Evolutionary conservation across 1,140 invertebrate species (phyloP).

Genomic region (Radopholus similis): DNA sequence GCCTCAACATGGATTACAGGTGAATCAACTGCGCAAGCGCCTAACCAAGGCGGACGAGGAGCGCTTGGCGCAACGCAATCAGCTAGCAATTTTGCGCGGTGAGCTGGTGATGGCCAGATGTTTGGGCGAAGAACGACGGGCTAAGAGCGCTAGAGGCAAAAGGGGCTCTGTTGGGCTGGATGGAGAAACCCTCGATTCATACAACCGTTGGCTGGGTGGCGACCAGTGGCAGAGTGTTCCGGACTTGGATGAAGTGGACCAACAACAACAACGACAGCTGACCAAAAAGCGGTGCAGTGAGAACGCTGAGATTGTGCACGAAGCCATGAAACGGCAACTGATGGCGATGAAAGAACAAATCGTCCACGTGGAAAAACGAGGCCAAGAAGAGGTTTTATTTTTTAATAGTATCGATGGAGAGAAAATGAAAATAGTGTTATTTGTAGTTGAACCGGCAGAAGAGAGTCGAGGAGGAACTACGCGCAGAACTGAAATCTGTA

Average conservation of each 20-base stretch:
- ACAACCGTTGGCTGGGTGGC: background rate
- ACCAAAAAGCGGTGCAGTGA: background rate
- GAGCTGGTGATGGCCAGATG: constrained; percentile 50
- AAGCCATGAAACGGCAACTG: constrained; percentile 14
- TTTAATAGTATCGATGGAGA: background rate
- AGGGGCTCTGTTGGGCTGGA: background rate
- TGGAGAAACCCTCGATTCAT: background rate
- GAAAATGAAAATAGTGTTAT: background rate
- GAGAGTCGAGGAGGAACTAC: constrained; percentile 12
- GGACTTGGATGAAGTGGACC: constrained; percentile 1
- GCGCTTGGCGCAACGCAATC: constrained; percentile 33
- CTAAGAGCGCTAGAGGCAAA: constrained; percentile 1
- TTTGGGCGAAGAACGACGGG: constrained; percentile 2
- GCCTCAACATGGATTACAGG: constrained; percentile 3
- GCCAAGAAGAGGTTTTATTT: constrained; percentile 10
- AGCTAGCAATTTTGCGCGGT: constrained; percentile 48
- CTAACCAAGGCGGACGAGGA: constrained; percentile 42
- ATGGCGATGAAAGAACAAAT: background rate
- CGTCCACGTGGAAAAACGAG: background rate
- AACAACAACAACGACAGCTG: background rate
- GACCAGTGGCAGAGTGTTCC: constrained; percentile 19
- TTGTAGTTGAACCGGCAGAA: background rate
- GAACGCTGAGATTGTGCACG: background rate
- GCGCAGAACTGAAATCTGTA: constrained; percentile 3
- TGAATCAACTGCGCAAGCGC: constrained; percentile 43